Evolutionary conservation across 2,113 vertebrate genomes (phyloP).

Genomic region (Sinocyclocheilus anshuiensis): DNA sequence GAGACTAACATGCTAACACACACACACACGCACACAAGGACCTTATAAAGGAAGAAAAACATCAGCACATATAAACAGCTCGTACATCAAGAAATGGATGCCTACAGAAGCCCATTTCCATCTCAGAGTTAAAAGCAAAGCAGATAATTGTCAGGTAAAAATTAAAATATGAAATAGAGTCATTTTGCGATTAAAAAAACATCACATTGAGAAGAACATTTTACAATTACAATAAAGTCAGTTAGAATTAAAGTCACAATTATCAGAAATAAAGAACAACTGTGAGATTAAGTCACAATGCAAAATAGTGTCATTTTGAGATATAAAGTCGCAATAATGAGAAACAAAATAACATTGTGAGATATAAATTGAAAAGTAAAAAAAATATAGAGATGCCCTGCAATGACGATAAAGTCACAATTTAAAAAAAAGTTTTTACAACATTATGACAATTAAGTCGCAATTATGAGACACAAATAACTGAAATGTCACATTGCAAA

Average conservation of each 20-base stretch:
- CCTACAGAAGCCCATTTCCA: background rate
- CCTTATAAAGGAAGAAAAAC: slow-evolving; percentile 9
- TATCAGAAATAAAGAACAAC: background rate
- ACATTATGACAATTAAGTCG: background rate
- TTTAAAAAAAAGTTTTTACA: background rate
- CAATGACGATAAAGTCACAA: background rate
- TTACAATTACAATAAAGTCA: background rate
- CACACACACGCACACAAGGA: background rate
- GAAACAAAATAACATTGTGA: background rate
- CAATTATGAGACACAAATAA: background rate
- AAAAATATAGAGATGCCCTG: background rate
- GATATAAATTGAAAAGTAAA: background rate
- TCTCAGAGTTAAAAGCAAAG: background rate
- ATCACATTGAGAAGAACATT: background rate
- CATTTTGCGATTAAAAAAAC: background rate
- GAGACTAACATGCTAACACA: slow-evolving; percentile 2
- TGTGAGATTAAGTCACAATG: background rate
- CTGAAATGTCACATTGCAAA: background rate
- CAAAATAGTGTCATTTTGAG: background rate
- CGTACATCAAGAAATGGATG: background rate
- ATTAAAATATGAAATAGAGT: background rate
- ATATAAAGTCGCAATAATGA: background rate
- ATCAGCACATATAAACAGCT: background rate
- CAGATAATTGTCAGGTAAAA: background rate
- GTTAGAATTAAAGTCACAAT: background rate